Evolutionary conservation across 2,797 vertebrate genomes (phyloP).

Genomic region (Threskiornis aethiopicus): DNA sequence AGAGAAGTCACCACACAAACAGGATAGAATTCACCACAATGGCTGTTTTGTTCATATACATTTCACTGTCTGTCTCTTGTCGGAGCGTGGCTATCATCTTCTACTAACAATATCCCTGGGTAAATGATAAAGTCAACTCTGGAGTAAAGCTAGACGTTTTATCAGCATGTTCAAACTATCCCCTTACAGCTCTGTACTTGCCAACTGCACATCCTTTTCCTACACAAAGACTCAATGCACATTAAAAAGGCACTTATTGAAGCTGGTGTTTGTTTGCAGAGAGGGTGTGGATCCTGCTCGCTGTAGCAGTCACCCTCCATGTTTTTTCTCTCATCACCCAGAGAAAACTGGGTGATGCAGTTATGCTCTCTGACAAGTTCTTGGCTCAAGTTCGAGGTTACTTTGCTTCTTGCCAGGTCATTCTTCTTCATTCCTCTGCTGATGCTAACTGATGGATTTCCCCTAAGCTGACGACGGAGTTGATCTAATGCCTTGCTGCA

Average conservation of each 20-base stretch:
- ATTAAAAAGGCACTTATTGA: conserved; percentile 75
- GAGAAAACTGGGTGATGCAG: conserved; percentile 53
- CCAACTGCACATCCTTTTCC: conserved; percentile 77
- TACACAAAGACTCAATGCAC: conserved; percentile 69
- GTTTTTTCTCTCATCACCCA: conserved; percentile 55
- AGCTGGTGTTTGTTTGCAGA: conserved; percentile 73
- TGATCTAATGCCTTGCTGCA: conserved; percentile 38
- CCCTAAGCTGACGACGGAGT: neutral
- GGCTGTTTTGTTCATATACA: conserved; percentile 76
- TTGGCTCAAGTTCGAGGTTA: conserved; percentile 45
- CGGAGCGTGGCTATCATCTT: conserved; percentile 76
- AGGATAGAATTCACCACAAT: conserved; percentile 71
- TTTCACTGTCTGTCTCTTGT: conserved; percentile 77
- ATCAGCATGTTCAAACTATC: conserved; percentile 80
- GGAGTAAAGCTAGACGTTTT: conserved; percentile 80
- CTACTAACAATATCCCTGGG: conserved; percentile 80
- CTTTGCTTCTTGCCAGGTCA: conserved; percentile 52
- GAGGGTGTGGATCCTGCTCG: conserved; percentile 45
- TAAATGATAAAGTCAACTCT: conserved; percentile 82
- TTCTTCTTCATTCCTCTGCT: conserved; percentile 54
- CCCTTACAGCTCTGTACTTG: conserved; percentile 76
- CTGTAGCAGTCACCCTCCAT: conserved; percentile 5
- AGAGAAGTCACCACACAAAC: conserved; percentile 72
- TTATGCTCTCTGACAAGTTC: conserved; percentile 27
- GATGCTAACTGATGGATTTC: conserved; percentile 68